Conservation (phyloP, 2,113 vertebrate species). For the Mus musculus region DNA sequence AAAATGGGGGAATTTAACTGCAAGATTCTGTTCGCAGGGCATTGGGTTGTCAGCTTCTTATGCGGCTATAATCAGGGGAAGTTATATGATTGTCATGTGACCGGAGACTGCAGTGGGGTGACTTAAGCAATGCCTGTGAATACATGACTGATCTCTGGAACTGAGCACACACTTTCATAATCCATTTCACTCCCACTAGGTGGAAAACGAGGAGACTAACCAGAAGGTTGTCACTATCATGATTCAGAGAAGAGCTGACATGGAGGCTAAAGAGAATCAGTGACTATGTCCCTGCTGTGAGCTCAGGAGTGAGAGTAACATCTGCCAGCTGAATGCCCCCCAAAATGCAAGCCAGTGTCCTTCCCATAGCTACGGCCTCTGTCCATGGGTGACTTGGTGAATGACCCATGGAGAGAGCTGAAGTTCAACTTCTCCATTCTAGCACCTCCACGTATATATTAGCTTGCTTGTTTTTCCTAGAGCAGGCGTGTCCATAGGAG, state of each 20-base stretch:
- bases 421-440: constrained; percentile 28
- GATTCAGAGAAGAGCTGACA: neutral
- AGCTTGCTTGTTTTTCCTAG: neutral
- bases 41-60: constrained; percentile 66
- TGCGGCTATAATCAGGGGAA: constrained; percentile 67
- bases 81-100: constrained; percentile 76
- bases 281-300: neutral
- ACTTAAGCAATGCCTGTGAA: constrained; percentile 73
- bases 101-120: constrained; percentile 62
- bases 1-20: constrained; percentile 44
- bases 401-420: neutral
- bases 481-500: neutral
- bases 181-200: neutral
- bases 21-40: constrained; percentile 71
- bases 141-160: neutral
- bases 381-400: neutral
- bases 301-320: neutral
- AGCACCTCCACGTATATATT: constrained; percentile 11
- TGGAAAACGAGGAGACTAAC: neutral
- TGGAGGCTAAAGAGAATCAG: neutral
- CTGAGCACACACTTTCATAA: neutral
- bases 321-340: neutral
- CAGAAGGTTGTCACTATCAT: neutral
- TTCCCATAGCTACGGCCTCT: neutral
- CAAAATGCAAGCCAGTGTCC: neutral